Conservation (phyloP, 2,888 invertebrate genomes). For the Lithodes maja region DNA sequence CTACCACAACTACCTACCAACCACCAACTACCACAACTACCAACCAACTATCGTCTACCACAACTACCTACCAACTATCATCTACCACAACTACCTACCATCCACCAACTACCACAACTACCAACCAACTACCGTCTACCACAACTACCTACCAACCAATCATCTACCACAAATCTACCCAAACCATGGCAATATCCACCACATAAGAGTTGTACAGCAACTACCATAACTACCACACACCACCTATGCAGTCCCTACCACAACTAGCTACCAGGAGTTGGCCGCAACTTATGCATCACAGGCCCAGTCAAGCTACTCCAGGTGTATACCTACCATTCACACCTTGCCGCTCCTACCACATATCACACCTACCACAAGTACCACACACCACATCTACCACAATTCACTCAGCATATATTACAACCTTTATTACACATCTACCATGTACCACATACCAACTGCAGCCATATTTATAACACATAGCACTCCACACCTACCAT, state of each 20-base stretch:
- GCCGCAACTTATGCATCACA: too few species aligned
- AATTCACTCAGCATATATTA: not conserved
- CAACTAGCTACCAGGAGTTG: not conserved
- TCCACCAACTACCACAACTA: not conserved
- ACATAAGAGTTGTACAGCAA: not conserved
- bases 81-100: not conserved
- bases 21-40: not conserved
- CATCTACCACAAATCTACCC: not conserved
- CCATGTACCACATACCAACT: not conserved
- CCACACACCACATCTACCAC: not conserved
- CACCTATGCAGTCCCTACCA: not conserved
- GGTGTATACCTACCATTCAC: not conserved
- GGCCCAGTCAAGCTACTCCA: not conserved
- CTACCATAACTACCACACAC: not conserved
- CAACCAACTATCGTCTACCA: not conserved
- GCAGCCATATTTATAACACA: not conserved
- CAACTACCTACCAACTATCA: too few species aligned
- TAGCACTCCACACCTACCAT: not conserved
- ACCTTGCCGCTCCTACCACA: not conserved
- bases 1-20: not conserved
- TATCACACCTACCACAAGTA: not conserved
- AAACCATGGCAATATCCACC: not conserved
- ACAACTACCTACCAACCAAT: not conserved
- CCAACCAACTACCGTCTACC: not conserved
- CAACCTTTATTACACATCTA: not conserved